These are phyloP conservation scores for Lagodon rhomboides DNA, from an alignment of 2,797 vertebrate species.

Conservation along the genomic window DNA sequence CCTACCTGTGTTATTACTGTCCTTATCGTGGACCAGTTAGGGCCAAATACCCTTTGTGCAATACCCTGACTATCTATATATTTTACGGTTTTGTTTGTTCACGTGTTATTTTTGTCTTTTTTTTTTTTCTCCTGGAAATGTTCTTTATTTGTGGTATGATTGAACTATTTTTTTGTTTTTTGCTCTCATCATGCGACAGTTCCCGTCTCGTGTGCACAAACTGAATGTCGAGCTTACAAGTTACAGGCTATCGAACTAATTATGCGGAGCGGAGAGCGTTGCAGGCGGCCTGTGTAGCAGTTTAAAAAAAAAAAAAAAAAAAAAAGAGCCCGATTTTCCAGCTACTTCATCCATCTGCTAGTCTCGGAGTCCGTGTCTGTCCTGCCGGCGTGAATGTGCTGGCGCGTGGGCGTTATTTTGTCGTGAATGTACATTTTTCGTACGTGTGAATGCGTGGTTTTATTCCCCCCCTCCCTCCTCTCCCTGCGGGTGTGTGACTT, in stretches of 20 bases:
- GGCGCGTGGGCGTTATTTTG: constrained; percentile 28
- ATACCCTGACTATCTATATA: constrained; percentile 80
- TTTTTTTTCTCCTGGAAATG: constrained; percentile 53
- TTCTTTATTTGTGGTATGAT: constrained; percentile 52
- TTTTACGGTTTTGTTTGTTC: constrained; percentile 69
- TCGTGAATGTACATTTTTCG: constrained; percentile 74
- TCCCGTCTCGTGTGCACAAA: constrained; percentile 53
- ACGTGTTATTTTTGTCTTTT: constrained; percentile 41
- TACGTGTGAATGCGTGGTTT: constrained; percentile 56
- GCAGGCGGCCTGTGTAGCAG: constrained; percentile 73
- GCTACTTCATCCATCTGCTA: constrained; percentile 61
- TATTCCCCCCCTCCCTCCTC: not conserved
- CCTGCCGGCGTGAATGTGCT: constrained; percentile 41
- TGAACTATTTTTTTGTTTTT: constrained; percentile 37
- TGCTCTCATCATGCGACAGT: constrained; percentile 39
- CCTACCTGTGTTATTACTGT: constrained; percentile 80
- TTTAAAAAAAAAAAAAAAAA: not conserved
- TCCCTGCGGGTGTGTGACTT: constrained; percentile 37
- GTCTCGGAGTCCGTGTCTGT: constrained; percentile 43
- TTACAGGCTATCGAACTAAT: constrained; percentile 84
- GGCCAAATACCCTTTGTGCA: constrained; percentile 84
- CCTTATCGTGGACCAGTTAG: constrained; percentile 79
- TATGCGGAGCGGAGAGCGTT: constrained; percentile 75
- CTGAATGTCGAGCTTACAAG: constrained; percentile 72
- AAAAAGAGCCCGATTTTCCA: constrained; percentile 47